A percentile compares a stretch with the other conserved stretches of the same genome.
Conservation (phyloP, 2,113 vertebrate genomes). For the Pyrgilauda ruficollis region DNA sequence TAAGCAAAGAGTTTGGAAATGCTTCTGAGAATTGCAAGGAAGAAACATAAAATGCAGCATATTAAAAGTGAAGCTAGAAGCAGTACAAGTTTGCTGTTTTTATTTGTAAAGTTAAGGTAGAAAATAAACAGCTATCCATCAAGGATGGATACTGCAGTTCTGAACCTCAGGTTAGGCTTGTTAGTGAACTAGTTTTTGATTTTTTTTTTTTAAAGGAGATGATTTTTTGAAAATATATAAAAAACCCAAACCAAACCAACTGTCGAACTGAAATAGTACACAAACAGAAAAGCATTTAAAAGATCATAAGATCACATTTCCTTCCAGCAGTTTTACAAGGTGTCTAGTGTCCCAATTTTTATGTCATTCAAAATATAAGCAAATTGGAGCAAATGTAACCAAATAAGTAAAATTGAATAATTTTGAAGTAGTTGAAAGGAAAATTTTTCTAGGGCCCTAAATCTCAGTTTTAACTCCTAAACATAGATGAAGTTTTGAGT, state of each 20-base stretch:
- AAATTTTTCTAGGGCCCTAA: neutral
- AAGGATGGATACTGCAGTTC: neutral
- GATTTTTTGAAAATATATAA: neutral
- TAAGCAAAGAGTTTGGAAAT: neutral
- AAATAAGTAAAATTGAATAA: neutral
- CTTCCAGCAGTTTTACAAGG: neutral
- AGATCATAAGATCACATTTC: neutral
- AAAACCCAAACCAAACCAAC: rapidly evolving
- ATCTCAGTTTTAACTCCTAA: neutral
- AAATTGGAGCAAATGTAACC: neutral
- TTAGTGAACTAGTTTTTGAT: neutral
- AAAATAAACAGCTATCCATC: neutral
- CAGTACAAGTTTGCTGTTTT: neutral
- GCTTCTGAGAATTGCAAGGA: neutral
- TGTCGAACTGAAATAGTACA: neutral
- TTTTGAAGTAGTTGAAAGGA: neutral
- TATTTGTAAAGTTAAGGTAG: neutral
- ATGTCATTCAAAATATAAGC: neutral
- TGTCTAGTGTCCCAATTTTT: neutral
- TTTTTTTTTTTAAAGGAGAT: neutral
- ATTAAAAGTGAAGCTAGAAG: neutral
- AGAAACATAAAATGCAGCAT: neutral
- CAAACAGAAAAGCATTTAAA: neutral
- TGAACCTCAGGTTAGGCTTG: neutral
- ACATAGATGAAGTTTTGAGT: neutral